Evolutionary conservation across 2,113 vertebrate genomes (phyloP).

Genomic region (Sylvietta virens): DNA sequence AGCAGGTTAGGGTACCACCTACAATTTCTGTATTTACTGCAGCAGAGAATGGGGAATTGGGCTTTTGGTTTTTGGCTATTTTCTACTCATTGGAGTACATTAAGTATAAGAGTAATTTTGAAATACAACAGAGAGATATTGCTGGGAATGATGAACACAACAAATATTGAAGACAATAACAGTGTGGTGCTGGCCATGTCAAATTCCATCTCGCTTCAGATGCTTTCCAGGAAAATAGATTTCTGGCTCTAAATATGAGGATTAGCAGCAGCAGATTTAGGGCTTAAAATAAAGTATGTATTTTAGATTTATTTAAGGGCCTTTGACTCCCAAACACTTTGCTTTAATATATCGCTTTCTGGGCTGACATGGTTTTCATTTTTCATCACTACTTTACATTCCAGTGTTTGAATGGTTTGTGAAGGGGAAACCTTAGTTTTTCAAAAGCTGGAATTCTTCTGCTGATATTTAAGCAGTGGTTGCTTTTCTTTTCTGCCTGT

Average conservation of each 20-base stretch:
- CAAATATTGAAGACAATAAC: background rate
- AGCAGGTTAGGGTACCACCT: background rate
- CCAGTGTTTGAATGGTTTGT: conserved; percentile 15
- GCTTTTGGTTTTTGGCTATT: background rate
- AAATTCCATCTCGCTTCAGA: background rate
- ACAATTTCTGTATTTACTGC: background rate
- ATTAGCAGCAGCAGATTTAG: conserved; percentile 63
- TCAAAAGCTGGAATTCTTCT: conserved; percentile 1
- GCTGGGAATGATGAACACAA: background rate
- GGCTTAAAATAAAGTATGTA: conserved; percentile 58
- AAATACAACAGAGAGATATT: background rate
- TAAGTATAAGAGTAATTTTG: background rate
- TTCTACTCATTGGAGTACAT: background rate
- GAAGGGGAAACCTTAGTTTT: background rate
- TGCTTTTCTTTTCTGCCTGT: background rate
- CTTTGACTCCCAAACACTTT: conserved; percentile 63
- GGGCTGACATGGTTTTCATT: conserved; percentile 50
- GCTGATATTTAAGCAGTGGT: background rate
- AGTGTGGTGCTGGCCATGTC: background rate
- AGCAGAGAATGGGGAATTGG: background rate
- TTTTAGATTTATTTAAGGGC: conserved; percentile 63
- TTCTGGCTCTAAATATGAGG: conserved; percentile 52
- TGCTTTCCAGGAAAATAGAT: conserved; percentile 49
- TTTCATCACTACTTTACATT: conserved; percentile 60
- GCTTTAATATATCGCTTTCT: conserved; percentile 48